Evolutionary conservation across 2,113 vertebrate species (phyloP).

Genomic region (Apteryx owenii): DNA sequence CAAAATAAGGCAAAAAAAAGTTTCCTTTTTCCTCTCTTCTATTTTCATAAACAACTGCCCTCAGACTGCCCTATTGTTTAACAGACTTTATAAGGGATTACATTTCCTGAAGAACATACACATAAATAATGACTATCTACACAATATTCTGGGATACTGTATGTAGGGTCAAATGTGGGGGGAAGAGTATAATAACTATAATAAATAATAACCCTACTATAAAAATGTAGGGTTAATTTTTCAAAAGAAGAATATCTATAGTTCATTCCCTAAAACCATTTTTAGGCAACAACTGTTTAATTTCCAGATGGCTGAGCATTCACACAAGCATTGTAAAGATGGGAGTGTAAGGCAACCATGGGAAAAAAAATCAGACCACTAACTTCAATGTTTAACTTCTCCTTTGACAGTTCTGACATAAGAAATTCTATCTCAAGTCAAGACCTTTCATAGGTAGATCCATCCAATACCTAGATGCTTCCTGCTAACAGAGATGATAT

Average conservation of each 20-base stretch:
- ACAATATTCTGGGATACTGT: background rate
- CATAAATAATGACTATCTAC: background rate
- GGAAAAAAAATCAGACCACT: background rate
- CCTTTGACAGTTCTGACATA: background rate
- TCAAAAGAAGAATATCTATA: background rate
- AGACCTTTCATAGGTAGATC: background rate
- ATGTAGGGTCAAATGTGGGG: background rate
- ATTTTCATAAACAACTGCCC: background rate
- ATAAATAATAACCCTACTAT: background rate
- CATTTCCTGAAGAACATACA: background rate
- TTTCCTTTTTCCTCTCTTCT: background rate
- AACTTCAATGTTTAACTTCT: background rate
- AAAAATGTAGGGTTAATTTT: background rate
- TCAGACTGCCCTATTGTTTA: background rate
- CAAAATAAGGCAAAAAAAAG: background rate
- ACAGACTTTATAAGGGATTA: background rate
- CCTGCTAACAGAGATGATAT: background rate
- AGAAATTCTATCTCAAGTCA: background rate
- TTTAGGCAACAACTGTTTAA: background rate
- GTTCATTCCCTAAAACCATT: background rate
- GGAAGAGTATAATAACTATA: background rate
- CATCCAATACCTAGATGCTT: background rate
- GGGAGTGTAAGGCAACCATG: background rate
- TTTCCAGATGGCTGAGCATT: background rate
- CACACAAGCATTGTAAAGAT: background rate